Conservation (phyloP, 1,140 invertebrate genomes). For the Drosophila tani region DNA sequence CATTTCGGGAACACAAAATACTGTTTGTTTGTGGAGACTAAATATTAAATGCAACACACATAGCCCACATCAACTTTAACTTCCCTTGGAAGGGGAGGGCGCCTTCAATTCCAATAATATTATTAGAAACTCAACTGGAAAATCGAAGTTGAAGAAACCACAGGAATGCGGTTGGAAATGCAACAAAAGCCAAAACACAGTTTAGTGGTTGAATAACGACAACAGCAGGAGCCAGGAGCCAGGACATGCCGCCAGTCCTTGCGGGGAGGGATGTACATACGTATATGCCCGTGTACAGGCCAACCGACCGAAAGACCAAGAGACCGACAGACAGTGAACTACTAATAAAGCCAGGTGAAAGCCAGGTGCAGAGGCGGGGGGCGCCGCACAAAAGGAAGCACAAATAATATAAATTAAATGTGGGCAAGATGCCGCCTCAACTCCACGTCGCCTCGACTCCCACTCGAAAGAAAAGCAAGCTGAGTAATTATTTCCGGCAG, state of each 20-base stretch:
- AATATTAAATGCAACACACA: constrained; percentile 35
- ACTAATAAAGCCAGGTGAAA: constrained; percentile 79
- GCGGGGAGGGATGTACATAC: constrained; percentile 16
- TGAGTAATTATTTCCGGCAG: constrained; percentile 81
- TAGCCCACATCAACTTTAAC: background rate
- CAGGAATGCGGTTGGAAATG: constrained; percentile 68
- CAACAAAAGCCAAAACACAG: constrained; percentile 82
- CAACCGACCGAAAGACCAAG: constrained; percentile 14
- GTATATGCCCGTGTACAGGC: constrained; percentile 6
- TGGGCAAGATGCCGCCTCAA: constrained; percentile 33
- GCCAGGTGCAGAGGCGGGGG: constrained; percentile 48
- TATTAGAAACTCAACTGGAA: constrained; percentile 70
- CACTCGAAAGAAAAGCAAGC: constrained; percentile 70
- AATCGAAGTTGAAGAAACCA: constrained; percentile 71
- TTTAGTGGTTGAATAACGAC: constrained; percentile 78
- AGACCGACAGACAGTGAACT: constrained; percentile 47
- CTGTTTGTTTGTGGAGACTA: constrained; percentile 15
- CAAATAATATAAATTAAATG: constrained; percentile 83
- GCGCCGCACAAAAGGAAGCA: constrained; percentile 65
- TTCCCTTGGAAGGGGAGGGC: background rate
- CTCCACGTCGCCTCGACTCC: background rate
- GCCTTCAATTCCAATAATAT: constrained; percentile 56
- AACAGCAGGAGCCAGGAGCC: constrained; percentile 55
- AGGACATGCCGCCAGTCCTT: constrained; percentile 11
- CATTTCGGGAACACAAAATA: constrained; percentile 20